Evolutionary conservation across 2,797 vertebrate species (phyloP), one percentile per base, ranked within the genome.

Genomic region (Myotis pilosus): DNA sequence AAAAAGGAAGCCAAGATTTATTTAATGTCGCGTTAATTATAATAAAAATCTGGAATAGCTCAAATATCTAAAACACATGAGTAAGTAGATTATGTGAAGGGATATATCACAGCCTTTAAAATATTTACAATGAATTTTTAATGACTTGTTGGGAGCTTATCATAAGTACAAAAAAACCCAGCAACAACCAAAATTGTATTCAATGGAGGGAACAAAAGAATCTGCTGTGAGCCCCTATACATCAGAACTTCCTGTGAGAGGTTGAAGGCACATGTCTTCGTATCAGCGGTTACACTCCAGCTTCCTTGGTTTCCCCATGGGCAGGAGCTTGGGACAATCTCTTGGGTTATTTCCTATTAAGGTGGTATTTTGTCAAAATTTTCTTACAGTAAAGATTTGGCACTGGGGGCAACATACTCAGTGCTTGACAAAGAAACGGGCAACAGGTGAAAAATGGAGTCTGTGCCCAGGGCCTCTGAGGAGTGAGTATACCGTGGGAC

Each of bases 61-160:
- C 80, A 92, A 38, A 84, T 92, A 68, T 28, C 41, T 87, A 71
- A 92, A 94, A 79, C 71, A 83, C 51, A 60, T 4, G 8, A 60
- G 33, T 84, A 19, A 71, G 30, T 69, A 64, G 15, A 62, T 12
- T 76, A 82, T 64, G 11, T 81, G 44, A 84, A 71, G 62, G 38
- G 33, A 60, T 85, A 16, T 85, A 66, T 72, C 75, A 86, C 16
- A 86, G 53, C 79, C 74, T 72, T 78, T 80, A 91, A 89, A 69
- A 47, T 91, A 79, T 57, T 79, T 92, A 74, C 53, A 78, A 93
- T 76, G 13, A 66, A 60, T 23, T 87, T 92, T 90, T 53, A 92
- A 80, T 79, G 80, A 64, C 20, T 78, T 78, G 51, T 69, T 87
- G 62, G 23, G 72, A 92, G 20, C 41, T 79, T 93, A 68, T 60